Conservation (phyloP, 2,113 vertebrate species). For the Cephalopterus ornatus region DNA sequence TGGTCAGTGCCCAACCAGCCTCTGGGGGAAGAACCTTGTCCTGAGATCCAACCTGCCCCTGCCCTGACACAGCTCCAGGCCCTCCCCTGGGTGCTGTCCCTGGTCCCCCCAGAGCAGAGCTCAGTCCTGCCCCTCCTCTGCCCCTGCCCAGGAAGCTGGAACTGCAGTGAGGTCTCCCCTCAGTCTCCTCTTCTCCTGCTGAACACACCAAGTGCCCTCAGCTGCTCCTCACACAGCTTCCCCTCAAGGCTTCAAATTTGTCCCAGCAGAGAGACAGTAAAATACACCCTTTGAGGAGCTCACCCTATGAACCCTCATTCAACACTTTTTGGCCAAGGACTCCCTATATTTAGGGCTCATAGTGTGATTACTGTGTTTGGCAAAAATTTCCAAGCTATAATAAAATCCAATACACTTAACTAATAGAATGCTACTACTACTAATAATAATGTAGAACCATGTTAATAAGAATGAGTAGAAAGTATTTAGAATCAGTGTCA, state of each 20-base stretch:
- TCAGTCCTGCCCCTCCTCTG: not conserved
- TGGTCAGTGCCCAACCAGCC: no score
- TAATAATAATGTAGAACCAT: not conserved
- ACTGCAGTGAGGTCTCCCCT: not conserved
- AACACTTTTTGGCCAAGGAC: not conserved
- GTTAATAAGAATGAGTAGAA: not conserved
- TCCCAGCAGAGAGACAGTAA: not conserved
- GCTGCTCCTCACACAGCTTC: no score
- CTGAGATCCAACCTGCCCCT: not conserved
- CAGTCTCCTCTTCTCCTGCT: not conserved
- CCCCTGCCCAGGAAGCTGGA: not conserved
- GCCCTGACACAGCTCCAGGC: not conserved
- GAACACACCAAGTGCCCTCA: not conserved
- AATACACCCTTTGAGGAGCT: not conserved
- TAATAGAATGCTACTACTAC: not conserved
- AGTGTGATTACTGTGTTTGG: not conserved
- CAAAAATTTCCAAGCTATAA: not conserved
- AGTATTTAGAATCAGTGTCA: not conserved
- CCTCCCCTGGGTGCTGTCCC: not conserved
- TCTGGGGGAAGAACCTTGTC: not conserved
- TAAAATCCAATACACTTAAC: not conserved
- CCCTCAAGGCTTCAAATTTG: no score
- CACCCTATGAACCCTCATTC: not conserved
- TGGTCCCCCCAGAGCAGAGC: not conserved
- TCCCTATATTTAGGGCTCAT: not conserved